phyloP scores from a whole-genome alignment of 1,140 invertebrate genomes.

The Cardiocondyla obscurior region DNA sequence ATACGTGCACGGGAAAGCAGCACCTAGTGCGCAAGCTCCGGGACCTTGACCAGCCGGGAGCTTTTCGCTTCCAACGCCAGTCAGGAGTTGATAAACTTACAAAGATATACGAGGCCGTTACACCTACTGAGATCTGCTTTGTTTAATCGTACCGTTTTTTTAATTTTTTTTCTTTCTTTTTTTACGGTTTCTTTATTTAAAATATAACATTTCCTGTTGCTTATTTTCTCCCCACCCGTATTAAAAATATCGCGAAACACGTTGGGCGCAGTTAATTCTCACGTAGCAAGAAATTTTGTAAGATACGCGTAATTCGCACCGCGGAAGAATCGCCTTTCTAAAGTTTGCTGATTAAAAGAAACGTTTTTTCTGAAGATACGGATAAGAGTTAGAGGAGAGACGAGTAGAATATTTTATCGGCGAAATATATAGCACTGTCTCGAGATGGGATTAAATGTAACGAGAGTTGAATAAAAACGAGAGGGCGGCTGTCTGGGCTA shows the following conservation, averaged over 20 bases:
- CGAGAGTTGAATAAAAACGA: not conserved
- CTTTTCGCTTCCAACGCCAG: slow-evolving; percentile 14
- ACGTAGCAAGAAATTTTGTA: not conserved
- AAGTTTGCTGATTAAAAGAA: not conserved
- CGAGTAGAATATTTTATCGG: slow-evolving; percentile 3
- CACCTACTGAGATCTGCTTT: not conserved
- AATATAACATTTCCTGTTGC: not conserved
- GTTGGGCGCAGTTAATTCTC: not conserved
- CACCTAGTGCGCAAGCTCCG: slow-evolving; percentile 63
- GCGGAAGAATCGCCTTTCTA: not conserved
- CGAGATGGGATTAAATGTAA: slow-evolving; percentile 36
- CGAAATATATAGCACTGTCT: not conserved
- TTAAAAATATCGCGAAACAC: not conserved
- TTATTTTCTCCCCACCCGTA: not conserved
- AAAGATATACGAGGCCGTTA: slow-evolving; percentile 27
- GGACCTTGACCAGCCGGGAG: slow-evolving; percentile 60
- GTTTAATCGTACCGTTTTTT: not conserved
- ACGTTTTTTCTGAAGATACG: not conserved
- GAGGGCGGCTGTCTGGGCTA: not conserved
- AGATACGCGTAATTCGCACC: not conserved
- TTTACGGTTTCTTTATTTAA: not conserved
- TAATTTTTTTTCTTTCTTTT: too few species aligned
- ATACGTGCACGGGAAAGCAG: slow-evolving; percentile 15
- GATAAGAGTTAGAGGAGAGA: not conserved
- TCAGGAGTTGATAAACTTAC: slow-evolving; percentile 29